These are phyloP conservation scores for Gopherus evgoodei DNA, from an alignment of 2,113 vertebrate species.

Conservation along the genomic window DNA sequence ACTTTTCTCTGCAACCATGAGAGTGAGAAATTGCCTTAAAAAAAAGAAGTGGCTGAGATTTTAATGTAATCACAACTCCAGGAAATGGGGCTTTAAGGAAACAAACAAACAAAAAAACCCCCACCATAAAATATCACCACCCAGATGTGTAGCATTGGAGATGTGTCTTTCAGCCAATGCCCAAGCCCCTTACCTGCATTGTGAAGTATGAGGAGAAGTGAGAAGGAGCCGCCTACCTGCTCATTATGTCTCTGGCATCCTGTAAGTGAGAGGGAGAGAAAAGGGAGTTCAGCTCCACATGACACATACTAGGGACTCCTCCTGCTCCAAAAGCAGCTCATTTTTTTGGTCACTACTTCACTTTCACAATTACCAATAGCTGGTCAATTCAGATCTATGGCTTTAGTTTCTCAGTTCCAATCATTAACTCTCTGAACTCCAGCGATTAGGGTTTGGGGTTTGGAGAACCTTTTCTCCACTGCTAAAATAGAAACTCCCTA, in stretches of 20 bases:
- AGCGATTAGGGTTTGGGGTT: neutral
- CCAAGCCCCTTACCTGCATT: neutral
- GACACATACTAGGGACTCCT: neutral
- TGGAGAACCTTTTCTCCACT: neutral
- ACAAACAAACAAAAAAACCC: neutral
- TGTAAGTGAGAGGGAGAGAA: neutral
- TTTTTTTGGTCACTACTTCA: neutral
- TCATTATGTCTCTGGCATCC: conserved; percentile 62
- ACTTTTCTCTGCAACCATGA: neutral
- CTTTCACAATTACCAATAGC: neutral
- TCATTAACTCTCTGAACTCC: neutral
- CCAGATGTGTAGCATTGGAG: neutral
- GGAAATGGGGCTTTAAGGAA: neutral
- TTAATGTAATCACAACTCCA: neutral
- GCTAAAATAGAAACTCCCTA: neutral
- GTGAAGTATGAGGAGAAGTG: neutral
- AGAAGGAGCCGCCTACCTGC: conserved; percentile 12
- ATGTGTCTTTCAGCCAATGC: neutral
- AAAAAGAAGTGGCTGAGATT: neutral
- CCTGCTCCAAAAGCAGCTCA: neutral
- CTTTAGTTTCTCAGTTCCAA: neutral
- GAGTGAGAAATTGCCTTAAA: neutral
- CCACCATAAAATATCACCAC: too few species aligned
- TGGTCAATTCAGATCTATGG: neutral
- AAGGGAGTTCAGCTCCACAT: neutral